Evolutionary conservation across 1,140 invertebrate species (phyloP), one percentile per base, ranked within the genome.

Genomic region (Aphaenogaster ashmeadi): DNA sequence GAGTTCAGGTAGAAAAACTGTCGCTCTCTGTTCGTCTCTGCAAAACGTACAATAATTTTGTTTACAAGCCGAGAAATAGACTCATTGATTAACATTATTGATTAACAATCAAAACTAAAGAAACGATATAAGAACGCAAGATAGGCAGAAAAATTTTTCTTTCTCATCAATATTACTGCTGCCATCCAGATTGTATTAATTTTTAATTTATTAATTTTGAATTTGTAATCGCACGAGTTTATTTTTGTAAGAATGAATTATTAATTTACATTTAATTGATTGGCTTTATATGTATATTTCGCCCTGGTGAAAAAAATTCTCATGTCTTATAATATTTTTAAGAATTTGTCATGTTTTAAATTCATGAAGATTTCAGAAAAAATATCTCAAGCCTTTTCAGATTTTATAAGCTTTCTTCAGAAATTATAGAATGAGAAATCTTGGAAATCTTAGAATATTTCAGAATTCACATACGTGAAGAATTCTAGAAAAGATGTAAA

Each of bases 1-100:
- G 98, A 36, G 95, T 99, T 72, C 97, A 98, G 93, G 96, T 97
- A 83, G 81, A 64, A 56, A 64, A 18, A 62, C 27, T 41, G 41
- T 56, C 1, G 3, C 58, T 66, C 11, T 75, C 38, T 56, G 64
- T 66, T 87, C 36, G 1, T 27, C 66, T 13, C 27, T 58, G 18
- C 3, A 38, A 11, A 21, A 56, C 27, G 27, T 15, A 36, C 21
- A 27, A 44, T 15, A 69, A 27, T 3, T 41, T 3, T 15, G 18
- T 41, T 41, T 72, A 33, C 27, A 58, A 77, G 4, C 0, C 8
- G n/a, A n/a, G 4, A 9, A 44, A 66, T 9, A 58, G 15, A 41
- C 18, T 47, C 6, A 36, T 21, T 75, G 52, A 21, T 7, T 44
- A 44, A 44, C 41, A 27, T 27, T 27, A 27, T 27, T 27, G 27